These are phyloP conservation scores for Scylla paramamosain DNA, from an alignment of 1,140 invertebrate genomes.

Conservation along the genomic window DNA sequence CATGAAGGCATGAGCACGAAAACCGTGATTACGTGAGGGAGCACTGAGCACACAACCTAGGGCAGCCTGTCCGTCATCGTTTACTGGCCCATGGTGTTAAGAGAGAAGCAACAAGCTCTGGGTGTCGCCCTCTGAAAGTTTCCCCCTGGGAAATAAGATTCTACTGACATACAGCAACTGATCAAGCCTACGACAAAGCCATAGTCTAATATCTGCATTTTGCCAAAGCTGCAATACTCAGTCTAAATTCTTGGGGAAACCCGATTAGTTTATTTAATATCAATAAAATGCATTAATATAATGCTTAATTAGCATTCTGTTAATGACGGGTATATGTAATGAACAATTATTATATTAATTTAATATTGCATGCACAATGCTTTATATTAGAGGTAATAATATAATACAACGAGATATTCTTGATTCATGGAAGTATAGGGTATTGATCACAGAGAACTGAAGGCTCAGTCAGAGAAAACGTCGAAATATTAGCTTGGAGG, in stretches of 20 bases:
- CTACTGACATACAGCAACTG: constrained; percentile 72
- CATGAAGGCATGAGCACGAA: neutral
- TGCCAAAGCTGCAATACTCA: constrained; percentile 74
- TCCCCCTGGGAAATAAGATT: constrained; percentile 69
- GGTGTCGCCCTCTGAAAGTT: constrained; percentile 60
- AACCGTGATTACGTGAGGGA: neutral
- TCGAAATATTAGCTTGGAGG: constrained; percentile 78
- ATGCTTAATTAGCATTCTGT: constrained; percentile 72
- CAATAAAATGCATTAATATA: constrained; percentile 71
- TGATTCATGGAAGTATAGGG: constrained; percentile 78
- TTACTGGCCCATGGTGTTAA: constrained; percentile 28
- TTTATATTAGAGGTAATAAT: constrained; percentile 77
- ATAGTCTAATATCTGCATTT: constrained; percentile 75
- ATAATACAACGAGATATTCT: constrained; percentile 77
- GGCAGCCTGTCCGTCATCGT: constrained; percentile 44
- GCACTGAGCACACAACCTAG: constrained; percentile 34
- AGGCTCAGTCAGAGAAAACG: constrained; percentile 77
- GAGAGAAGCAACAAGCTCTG: constrained; percentile 61
- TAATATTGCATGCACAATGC: constrained; percentile 73
- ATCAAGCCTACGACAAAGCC: constrained; percentile 74
- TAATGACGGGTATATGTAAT: constrained; percentile 64
- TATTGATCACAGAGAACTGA: constrained; percentile 76
- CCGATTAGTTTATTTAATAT: constrained; percentile 69
- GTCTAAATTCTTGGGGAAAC: constrained; percentile 74
- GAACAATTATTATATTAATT: constrained; percentile 72